Percentiles rank a stretch among this genome's conserved stretches.
Conservation (phyloP, 1,140 invertebrate genomes). For the Calycopis cecrops region DNA sequence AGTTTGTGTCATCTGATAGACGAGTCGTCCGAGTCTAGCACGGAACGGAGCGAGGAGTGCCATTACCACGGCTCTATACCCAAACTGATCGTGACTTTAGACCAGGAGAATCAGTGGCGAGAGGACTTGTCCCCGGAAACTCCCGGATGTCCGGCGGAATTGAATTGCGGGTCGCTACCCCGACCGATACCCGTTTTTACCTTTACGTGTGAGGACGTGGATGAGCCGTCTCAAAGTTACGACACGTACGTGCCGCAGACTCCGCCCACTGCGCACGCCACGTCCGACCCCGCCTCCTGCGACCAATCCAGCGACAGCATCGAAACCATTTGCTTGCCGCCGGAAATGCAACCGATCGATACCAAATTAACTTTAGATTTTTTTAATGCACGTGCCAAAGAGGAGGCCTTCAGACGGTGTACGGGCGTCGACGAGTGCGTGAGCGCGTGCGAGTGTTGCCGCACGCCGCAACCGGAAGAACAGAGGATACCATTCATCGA, state of each 20-base stretch:
- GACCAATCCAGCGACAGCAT: constrained; percentile 51
- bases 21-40: constrained; percentile 65
- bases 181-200: constrained; percentile 61
- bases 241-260: constrained; percentile 37
- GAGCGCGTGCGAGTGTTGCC: constrained; percentile 64
- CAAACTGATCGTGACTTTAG: constrained; percentile 56
- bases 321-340: constrained; percentile 48
- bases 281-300: constrained; percentile 36
- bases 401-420: constrained; percentile 46
- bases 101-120: constrained; percentile 56
- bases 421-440: constrained; percentile 57
- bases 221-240: constrained; percentile 35
- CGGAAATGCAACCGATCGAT: constrained; percentile 60
- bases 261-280: constrained; percentile 38
- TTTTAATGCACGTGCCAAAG: constrained; percentile 41
- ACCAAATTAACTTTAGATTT: constrained; percentile 53
- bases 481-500: constrained; percentile 69
- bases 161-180: constrained; percentile 29
- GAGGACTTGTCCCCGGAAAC: constrained; percentile 59
- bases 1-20: constrained; percentile 50
- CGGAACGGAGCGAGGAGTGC: constrained; percentile 62
- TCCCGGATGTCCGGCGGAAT: constrained; percentile 49
- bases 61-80: constrained; percentile 63
- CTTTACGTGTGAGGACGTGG: constrained; percentile 62
- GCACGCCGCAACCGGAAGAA: constrained; percentile 58